phyloP scores from a whole-genome alignment of 2,888 invertebrate species.

The Nesidiocoris tenuis region DNA sequence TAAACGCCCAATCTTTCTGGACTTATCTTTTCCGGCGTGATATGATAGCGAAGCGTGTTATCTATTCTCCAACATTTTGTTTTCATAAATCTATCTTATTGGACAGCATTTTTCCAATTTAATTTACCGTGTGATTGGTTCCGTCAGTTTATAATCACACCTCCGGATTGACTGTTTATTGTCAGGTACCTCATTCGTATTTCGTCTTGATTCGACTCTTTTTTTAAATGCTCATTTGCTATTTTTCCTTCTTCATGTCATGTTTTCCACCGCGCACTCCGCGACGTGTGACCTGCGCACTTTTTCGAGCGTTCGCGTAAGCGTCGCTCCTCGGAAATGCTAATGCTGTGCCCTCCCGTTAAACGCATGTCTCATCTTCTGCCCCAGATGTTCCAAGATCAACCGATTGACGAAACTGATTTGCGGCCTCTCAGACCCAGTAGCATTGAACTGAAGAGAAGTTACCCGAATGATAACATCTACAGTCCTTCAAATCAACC shows the following conservation, averaged over 20 bases:
- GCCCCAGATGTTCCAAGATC: constrained; percentile 37
- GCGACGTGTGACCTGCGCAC: not conserved
- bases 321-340: not conserved
- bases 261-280: not conserved
- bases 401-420: constrained; percentile 43
- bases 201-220: too few relatives aligned
- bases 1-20: too few relatives aligned
- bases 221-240: not conserved
- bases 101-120: too few relatives aligned
- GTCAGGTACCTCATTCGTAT: too few relatives aligned
- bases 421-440: constrained; percentile 75
- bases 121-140: too few relatives aligned
- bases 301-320: too few relatives aligned
- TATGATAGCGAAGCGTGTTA: too few relatives aligned
- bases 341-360: not conserved
- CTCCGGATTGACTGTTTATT: constrained; percentile 5
- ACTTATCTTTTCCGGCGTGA: too few relatives aligned
- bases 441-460: constrained; percentile 78
- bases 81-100: too few relatives aligned
- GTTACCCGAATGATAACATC: constrained; percentile 55
- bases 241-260: not conserved
- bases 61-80: too few relatives aligned
- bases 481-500: constrained; percentile 49
- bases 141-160: constrained; percentile 15
- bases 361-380: not conserved